Percentiles rank a stretch among this genome's conserved stretches.
These are phyloP conservation scores for Anguilla rostrata DNA, from an alignment of 2,113 vertebrate genomes.

Conservation along the genomic window DNA sequence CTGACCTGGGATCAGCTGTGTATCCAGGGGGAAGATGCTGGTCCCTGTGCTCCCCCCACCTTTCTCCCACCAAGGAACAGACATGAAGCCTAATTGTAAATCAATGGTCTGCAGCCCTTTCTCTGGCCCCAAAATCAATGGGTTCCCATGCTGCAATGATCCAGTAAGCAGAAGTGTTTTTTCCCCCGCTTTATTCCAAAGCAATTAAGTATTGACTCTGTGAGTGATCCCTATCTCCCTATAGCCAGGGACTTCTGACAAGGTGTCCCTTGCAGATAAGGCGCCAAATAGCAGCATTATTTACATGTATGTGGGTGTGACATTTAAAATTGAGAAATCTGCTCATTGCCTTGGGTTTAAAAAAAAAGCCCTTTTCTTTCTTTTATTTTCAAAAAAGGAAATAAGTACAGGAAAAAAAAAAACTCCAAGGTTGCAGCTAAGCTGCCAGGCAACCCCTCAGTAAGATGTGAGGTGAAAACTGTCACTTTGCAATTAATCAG, in stretches of 20 bases:
- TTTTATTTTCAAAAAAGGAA: background rate
- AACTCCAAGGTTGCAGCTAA: background rate
- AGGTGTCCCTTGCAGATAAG: constrained; percentile 30
- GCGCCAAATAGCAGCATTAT: constrained; percentile 9
- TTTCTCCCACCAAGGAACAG: background rate
- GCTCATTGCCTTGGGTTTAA: background rate
- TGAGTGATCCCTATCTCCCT: constrained; percentile 19
- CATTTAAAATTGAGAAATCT: constrained; percentile 26
- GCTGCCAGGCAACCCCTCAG: background rate
- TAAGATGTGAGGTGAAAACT: background rate
- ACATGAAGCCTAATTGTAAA: constrained; percentile 14
- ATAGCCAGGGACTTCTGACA: constrained; percentile 22
- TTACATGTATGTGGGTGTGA: constrained; percentile 28
- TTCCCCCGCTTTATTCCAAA: constrained; percentile 17
- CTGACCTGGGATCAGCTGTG: background rate
- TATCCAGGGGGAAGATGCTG: background rate
- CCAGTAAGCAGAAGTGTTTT: background rate
- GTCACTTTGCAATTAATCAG: constrained; percentile 7
- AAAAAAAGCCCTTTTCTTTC: background rate
- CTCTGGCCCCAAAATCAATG: background rate
- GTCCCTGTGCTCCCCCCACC: background rate
- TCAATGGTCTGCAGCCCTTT: constrained; percentile 19
- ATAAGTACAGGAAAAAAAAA: background rate
- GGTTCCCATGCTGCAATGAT: background rate
- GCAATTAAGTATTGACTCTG: constrained; percentile 25